Evolutionary conservation across 2,113 vertebrate genomes (phyloP), one percentile per base, ranked within the genome.

Genomic region (Sander lucioperca): DNA sequence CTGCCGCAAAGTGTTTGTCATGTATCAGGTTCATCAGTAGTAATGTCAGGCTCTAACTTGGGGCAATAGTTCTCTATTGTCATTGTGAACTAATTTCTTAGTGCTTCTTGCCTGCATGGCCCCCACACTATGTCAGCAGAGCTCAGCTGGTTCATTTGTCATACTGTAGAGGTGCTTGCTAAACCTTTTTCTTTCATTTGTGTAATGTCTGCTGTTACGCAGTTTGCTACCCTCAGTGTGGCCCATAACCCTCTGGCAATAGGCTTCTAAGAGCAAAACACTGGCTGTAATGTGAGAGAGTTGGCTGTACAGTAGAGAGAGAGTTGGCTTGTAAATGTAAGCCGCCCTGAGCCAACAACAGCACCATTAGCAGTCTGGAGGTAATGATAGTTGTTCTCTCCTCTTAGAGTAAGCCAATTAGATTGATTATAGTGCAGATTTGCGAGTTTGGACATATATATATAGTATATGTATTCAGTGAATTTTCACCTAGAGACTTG

Each of bases 181-280:
- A 78, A 89, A 92, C 83, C 77, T n/a, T 83, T 82, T 86, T 86
- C 72, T 91, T 89, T 84, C 65, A 89, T 92, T 90, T 89, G 74
- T 84, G 53, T 87, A 87, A 77, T 80, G 45, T 83, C 70, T 86
- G 65, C 83, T 78, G 73, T 87, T 90, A 77, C 74, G 45, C 79
- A 80, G 57, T 91, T 78, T 78, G 75, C 77, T 82, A 48, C 77
- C 85, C 74, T 83, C 21, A 1, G 54, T 62, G 76, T 75, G 64
- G 74, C 67, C 86, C 67, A 47, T 71, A 80, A 72, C 69, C 79
- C 68, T 74, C 54, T 82, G 86, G 88, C 85, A 81, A 27, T 14
- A 74, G 77, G 73, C 61, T 76, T 69, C 80, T 30, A 25, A 79
- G 79, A 89, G 79, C 82, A 80, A 75, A 89, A 80, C 54, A 25